These are phyloP conservation scores for Oncorhynchus masou DNA, from an alignment of 2,113 vertebrate species.

Conservation along the genomic window DNA sequence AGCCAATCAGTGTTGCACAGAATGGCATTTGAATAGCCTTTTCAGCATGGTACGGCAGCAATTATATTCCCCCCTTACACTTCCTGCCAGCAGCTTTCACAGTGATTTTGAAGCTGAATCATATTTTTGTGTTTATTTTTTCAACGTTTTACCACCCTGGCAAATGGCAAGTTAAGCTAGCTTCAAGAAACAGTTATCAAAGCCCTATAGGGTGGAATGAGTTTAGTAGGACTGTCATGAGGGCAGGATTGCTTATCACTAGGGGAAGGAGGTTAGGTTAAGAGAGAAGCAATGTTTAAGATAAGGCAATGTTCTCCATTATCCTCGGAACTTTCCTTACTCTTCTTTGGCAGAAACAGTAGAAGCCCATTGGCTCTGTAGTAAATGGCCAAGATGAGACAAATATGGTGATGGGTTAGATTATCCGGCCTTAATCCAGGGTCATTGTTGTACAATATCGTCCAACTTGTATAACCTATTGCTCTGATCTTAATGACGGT, in stretches of 20 bases:
- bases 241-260: background rate
- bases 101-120: constrained; percentile 51
- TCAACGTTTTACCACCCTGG: constrained; percentile 58
- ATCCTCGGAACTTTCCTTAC: background rate
- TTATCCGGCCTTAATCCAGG: background rate
- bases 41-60: constrained; percentile 69
- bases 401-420: background rate
- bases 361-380: background rate
- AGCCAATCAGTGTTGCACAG: constrained; percentile 68
- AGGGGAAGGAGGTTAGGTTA: background rate
- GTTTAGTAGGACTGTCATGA: background rate
- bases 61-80: constrained; percentile 68
- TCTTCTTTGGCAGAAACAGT: background rate
- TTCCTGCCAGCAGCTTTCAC: constrained; percentile 61
- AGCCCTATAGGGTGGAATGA: constrained; percentile 17
- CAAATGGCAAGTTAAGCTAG: constrained; percentile 65
- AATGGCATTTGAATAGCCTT: constrained; percentile 78
- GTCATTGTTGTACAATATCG: background rate
- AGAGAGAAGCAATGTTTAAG: background rate
- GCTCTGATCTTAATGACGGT: background rate
- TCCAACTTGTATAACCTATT: background rate
- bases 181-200: constrained; percentile 53
- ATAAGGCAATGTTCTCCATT: background rate
- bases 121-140: constrained; percentile 55
- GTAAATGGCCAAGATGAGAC: background rate